Evolutionary conservation across 1,140 invertebrate species (phyloP).

Genomic region (Drosophila novamexicana): DNA sequence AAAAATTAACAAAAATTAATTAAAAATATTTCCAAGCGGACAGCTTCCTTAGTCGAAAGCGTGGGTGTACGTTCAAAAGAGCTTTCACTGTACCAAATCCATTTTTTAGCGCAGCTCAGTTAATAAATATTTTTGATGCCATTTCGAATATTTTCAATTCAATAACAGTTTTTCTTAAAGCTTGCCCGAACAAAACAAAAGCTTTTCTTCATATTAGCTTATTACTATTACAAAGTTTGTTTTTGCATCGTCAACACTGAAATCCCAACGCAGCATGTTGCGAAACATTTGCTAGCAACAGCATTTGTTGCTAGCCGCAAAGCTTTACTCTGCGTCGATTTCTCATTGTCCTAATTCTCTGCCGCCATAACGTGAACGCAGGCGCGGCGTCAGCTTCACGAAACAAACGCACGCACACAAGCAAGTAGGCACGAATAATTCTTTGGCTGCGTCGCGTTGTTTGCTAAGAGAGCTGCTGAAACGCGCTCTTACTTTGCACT

Average conservation of each 20-base stretch:
- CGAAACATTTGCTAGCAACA: not conserved
- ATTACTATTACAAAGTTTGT: not conserved
- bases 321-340: conserved; percentile 10
- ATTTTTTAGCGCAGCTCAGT: no score
- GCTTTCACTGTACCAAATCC: no score
- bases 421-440: conserved; percentile 6
- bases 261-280: not conserved
- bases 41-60: no score
- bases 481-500: conserved; percentile 18
- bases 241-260: not conserved
- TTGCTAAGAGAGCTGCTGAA: conserved; percentile 18
- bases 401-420: conserved; percentile 1
- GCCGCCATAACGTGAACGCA: conserved; percentile 23
- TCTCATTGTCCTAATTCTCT: conserved; percentile 47
- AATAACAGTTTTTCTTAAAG: no score
- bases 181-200: no score
- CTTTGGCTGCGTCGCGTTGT: conserved; percentile 16
- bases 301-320: not conserved
- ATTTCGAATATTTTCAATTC: no score
- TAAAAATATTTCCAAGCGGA: no score
- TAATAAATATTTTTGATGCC: no score
- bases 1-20: no score
- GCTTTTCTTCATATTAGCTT: no score
- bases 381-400: conserved; percentile 26
- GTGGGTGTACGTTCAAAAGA: no score